Conservation (phyloP, 2,797 vertebrate genomes). For the Varecia variegata region DNA sequence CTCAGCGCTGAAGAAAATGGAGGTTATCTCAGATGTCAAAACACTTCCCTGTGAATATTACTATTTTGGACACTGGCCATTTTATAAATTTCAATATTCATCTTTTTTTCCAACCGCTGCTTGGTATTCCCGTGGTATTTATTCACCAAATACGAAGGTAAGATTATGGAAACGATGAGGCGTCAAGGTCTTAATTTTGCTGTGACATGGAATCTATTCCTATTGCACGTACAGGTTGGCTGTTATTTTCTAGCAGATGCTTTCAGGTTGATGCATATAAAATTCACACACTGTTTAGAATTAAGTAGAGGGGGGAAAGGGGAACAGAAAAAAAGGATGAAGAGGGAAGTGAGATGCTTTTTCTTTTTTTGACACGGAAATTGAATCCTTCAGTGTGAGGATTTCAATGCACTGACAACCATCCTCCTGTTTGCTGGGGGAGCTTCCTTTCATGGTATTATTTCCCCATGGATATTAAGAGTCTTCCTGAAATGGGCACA, state of each 20-base stretch:
- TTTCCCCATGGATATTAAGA: slow-evolving; percentile 66
- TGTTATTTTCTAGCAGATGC: slow-evolving; percentile 66
- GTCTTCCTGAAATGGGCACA: slow-evolving; percentile 53
- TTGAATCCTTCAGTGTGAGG: slow-evolving; percentile 47
- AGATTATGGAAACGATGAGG: slow-evolving; percentile 41
- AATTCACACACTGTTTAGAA: slow-evolving; percentile 66
- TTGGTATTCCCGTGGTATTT: slow-evolving; percentile 62
- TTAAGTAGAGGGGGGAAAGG: slow-evolving; percentile 32
- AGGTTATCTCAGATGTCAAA: slow-evolving; percentile 74
- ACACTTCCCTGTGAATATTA: slow-evolving; percentile 64
- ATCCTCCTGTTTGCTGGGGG: slow-evolving; percentile 50
- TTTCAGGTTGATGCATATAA: slow-evolving; percentile 62
- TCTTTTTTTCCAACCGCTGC: not conserved
- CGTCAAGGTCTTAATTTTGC: slow-evolving; percentile 64
- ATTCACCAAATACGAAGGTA: slow-evolving; percentile 41
- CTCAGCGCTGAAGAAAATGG: slow-evolving; percentile 57
- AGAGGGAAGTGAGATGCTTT: slow-evolving; percentile 49
- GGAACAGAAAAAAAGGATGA: not conserved
- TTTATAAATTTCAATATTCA: slow-evolving; percentile 71
- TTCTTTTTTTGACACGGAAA: slow-evolving; percentile 39
- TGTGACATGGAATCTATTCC: slow-evolving; percentile 70
- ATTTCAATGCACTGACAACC: slow-evolving; percentile 55
- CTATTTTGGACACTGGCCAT: slow-evolving; percentile 69
- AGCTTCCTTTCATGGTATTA: slow-evolving; percentile 60
- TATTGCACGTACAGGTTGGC: slow-evolving; percentile 60